Evolutionary conservation across 2,888 invertebrate species (phyloP).

Genomic region (Tetrapedia diversipes): DNA sequence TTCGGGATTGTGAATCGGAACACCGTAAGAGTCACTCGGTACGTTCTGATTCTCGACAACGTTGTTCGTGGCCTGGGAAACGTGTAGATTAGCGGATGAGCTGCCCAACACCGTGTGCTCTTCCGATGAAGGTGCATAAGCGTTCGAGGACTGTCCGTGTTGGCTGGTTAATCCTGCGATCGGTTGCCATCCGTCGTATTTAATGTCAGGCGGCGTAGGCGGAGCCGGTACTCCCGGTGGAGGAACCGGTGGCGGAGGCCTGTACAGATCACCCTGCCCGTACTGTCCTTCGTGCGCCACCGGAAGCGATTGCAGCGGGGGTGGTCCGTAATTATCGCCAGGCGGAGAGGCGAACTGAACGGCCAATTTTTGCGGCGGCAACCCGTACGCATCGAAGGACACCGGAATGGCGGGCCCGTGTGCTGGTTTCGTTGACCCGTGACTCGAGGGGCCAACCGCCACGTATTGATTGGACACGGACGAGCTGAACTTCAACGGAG

Average conservation of each 20-base stretch:
- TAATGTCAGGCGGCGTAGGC: conserved; percentile 89
- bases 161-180: conserved; percentile 87
- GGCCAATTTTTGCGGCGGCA: conserved; percentile 73
- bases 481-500: conserved; percentile 76
- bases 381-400: conserved; percentile 79
- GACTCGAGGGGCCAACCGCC: conserved; percentile 48
- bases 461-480: conserved; percentile 80
- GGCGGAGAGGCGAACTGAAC: conserved; percentile 69
- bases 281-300: conserved; percentile 61
- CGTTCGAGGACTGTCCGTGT: conserved; percentile 75
- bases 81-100: conserved; percentile 4
- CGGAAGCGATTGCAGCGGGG: conserved; percentile 80
- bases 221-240: conserved; percentile 89
- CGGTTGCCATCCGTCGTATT: conserved; percentile 94
- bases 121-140: conserved; percentile 73
- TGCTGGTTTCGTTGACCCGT: conserved; percentile 60
- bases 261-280: conserved; percentile 74
- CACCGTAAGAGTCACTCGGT: conserved; percentile 84
- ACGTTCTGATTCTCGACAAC: conserved; percentile 68
- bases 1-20: conserved; percentile 81
- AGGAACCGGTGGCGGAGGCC: conserved; percentile 85
- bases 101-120: conserved; percentile 35
- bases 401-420: conserved; percentile 75
- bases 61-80: conserved; percentile 24
- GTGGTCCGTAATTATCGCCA: conserved; percentile 77